These are phyloP conservation scores for Heliangelus exortis DNA, from an alignment of 2,797 vertebrate species.

Conservation along the genomic window DNA sequence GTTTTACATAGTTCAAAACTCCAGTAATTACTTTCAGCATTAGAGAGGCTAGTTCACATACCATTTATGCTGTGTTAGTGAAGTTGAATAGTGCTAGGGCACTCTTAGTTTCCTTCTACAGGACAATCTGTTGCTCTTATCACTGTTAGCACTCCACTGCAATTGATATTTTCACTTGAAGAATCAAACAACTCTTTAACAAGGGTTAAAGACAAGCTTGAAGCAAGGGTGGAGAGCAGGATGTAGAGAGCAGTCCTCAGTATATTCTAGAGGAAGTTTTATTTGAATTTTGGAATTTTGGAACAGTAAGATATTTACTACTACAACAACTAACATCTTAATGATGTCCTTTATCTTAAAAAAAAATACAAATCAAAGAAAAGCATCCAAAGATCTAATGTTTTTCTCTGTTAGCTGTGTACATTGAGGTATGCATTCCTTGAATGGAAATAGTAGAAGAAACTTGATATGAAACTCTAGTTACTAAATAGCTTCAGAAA, in stretches of 20 bases:
- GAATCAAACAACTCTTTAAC: background rate
- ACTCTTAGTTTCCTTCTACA: background rate
- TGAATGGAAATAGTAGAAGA: background rate
- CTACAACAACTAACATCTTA: background rate
- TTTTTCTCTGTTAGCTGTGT: background rate
- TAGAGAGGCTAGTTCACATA: background rate
- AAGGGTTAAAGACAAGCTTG: no score
- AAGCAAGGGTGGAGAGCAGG: background rate
- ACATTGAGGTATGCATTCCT: background rate
- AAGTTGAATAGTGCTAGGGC: background rate
- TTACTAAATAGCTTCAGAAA: background rate
- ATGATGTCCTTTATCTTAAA: background rate
- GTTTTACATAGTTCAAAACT: background rate
- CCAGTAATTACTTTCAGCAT: background rate
- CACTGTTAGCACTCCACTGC: background rate
- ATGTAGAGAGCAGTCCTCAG: background rate
- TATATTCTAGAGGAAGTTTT: background rate
- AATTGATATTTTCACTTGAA: slow-evolving; percentile 1
- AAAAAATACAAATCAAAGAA: background rate
- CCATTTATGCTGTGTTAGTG: background rate
- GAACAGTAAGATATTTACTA: no score
- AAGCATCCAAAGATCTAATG: background rate
- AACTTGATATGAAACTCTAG: background rate
- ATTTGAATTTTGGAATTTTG: background rate
- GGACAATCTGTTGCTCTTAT: background rate